Evolutionary conservation across 2,888 invertebrate genomes (phyloP), one percentile per base, ranked within the genome.

Genomic region (Xylota segnis): DNA sequence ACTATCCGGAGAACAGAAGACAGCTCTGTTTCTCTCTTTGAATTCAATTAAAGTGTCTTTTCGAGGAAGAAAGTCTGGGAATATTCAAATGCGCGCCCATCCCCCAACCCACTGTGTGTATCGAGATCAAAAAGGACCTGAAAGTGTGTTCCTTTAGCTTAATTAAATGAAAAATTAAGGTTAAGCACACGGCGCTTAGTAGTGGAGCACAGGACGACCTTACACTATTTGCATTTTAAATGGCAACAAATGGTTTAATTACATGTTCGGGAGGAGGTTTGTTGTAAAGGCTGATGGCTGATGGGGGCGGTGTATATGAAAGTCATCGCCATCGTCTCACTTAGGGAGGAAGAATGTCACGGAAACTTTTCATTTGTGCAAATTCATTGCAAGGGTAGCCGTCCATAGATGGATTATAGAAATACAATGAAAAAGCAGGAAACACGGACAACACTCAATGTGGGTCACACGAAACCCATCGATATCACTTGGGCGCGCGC

Each of bases 81-180:
- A 63, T 56, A 63, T 78, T 70, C 2, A 78, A 78, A 78, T 78
- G 63, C 50, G 66, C 61, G 16, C 32, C 63, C 56, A 40, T 32
- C 16, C 47, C 40, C 6, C 45, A n/a, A n/a, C n/a, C n/a, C n/a
- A n/a, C n/a, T n/a, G n/a, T 37, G 14, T 32, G n/a, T 12, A 45
- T 32, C 74, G 74, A 66, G 72, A 79, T 79, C 79, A 79, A 63
- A 77, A 66, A 70, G 81, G 72, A 61, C 65, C 61, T 72, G 29
- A 50, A 71, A 71, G 65, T 71, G 61, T 54, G 40, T 58, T 68
- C 59, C 68, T 61, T 74, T 68, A 56, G 74, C 68, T 61, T 81
- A 81, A 81, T 81, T 81, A 81, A 81, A 81, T 81, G 74, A 81
- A 70, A 81, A 75, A 81, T 47, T 56, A 68, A 52, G 54, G 61